Evolutionary conservation across 1,140 invertebrate species (phyloP), one percentile per base, ranked within the genome.

Genomic region (Galleria mellonella): DNA sequence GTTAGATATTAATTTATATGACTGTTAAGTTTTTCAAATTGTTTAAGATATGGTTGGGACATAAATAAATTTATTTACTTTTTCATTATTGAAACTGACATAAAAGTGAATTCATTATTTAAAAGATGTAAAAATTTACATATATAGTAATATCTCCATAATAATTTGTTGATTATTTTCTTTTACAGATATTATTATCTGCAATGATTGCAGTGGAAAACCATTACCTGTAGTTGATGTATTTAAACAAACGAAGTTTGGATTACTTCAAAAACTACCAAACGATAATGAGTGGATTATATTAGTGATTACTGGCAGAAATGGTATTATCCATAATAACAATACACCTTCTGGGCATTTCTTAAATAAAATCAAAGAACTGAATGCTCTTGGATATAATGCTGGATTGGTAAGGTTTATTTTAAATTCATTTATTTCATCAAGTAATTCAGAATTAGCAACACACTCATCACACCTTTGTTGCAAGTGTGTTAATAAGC

Each of bases 331-430:
- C 38, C 52, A 69, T 23, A 58, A 72, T 29, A 72, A 59, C 4
- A 48, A 59, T 35, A 29, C 23, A 35, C 70, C 79, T 9, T 71
- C 68, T 38, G 90, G 90, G 9, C 44, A 66, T 27, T 53, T 85
- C n/a, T 39, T 46, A n/a, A 60, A 76, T 40, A 90, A 90, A 77
- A 38, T 88, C 7, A 85, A 86, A 43, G 89, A 91, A 48, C 61
- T 92, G 1, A 48, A 81, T 48, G 66, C 68, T 51, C 58, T 91
- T 39, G 91, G 90, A 51, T 92, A 88, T 62, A 75, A 62, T 47
- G 83, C 88, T 32, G 62, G 87, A 47, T 33, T 87, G 49, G 90
- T 91, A 88, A 86, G 68, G 38, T 12, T 43, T 41, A 11, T 45
- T 56, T 50, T 32, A 52, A 39, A 39, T 49, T 54, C 44, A 43